phyloP scores from a whole-genome alignment of 2,888 invertebrate genomes.

The Orgyia antiqua region DNA sequence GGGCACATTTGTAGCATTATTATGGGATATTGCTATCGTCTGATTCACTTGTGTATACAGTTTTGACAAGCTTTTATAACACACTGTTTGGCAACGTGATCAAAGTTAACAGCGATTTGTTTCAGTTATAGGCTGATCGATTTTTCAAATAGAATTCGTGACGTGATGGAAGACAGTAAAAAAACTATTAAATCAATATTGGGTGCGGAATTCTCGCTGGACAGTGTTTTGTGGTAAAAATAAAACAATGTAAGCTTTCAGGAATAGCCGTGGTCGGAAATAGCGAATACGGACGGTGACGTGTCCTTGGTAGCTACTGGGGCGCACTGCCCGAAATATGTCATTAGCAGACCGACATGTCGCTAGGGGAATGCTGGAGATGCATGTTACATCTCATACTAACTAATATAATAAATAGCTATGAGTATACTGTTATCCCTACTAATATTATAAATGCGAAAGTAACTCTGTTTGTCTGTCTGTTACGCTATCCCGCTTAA shows the following conservation, averaged over 20 bases:
- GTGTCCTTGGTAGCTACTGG: constrained; percentile 59
- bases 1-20: no score
- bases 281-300: constrained; percentile 58
- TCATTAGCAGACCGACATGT: constrained; percentile 49
- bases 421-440: background rate
- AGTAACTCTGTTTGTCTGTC: no score
- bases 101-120: constrained; percentile 27
- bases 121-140: constrained; percentile 15
- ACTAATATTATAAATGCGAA: no score
- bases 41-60: constrained; percentile 16
- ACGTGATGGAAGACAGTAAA: background rate
- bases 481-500: no score
- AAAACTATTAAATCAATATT: constrained; percentile 21
- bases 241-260: constrained; percentile 75
- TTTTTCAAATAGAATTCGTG: constrained; percentile 22
- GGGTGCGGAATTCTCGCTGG: constrained; percentile 57
- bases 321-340: constrained; percentile 54
- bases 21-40: constrained; percentile 3
- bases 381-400: constrained; percentile 8
- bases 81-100: constrained; percentile 30
- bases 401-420: background rate
- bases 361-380: constrained; percentile 30
- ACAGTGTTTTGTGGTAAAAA: constrained; percentile 58
- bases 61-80: constrained; percentile 22
- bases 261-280: constrained; percentile 65